Evolutionary conservation across 2,888 invertebrate genomes (phyloP), one percentile per base, ranked within the genome.

Genomic region (Ernsta delagoae): DNA sequence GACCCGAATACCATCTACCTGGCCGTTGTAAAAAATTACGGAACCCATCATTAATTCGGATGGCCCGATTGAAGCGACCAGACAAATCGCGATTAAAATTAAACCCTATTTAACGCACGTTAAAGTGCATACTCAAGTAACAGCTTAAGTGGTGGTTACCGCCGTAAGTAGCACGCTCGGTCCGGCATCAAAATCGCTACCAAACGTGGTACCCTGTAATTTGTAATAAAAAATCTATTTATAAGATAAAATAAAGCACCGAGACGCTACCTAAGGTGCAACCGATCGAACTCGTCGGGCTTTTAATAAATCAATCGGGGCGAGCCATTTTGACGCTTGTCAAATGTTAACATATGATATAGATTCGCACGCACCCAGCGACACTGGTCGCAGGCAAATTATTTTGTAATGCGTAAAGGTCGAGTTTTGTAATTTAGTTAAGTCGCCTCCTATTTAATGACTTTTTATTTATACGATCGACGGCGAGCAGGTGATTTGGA

Each of bases 171-270:
- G 50, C 50, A 8, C 50, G 78, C 77, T 74, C 75, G 74, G 74
- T 82, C 78, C 81, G 79, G 57, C 85, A 50, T 86, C 89, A 80
- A 90, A 90, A 91, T 90, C 90, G 91, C 91, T 92, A 92, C 92
- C 90, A 91, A 91, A 90, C 87, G 86, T 82, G 86, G 68, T 90
- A 92, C 90, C 93, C 93, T 91, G 87, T 93, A 92, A 93, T 93
- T 93, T 93, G 87, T 90, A 86, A 89, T 91, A 92, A 92, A 93
- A 92, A 93, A 92, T 92, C 91, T 92, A 92, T 93, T 92, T 93
- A 93, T 91, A 89, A 92, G 90, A 89, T 88, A 91, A 92, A 91
- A 92, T 90, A 88, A 91, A 87, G 88, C 87, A 88, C 85, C 83
- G 84, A 83, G 85, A 86, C 81, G 92, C 92, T 93, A 90, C 92